A percentile compares a stretch with the other conserved stretches of the same genome.
phyloP scores from a whole-genome alignment of 2,113 vertebrate species.

The Panthera tigris region DNA sequence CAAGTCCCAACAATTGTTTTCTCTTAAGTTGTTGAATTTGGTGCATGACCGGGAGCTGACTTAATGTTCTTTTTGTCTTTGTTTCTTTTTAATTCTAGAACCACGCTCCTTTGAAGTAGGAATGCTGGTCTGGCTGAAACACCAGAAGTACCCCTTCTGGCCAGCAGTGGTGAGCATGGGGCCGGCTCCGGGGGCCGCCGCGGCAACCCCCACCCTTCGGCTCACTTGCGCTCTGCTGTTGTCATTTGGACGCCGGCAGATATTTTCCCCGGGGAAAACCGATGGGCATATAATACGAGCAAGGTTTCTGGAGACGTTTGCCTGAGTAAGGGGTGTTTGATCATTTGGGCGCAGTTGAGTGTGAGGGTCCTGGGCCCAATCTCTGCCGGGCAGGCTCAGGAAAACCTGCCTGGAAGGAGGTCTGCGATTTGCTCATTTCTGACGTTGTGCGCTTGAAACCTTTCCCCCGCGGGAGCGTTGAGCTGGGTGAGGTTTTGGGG shows the following conservation, averaged over 20 bases:
- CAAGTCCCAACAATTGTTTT: background rate
- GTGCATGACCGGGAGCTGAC: background rate
- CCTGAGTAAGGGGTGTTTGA: background rate
- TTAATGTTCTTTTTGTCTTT: background rate
- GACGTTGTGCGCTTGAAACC: background rate
- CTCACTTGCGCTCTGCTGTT: fast-evolving
- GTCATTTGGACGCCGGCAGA: background rate
- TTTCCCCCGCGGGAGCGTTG: background rate
- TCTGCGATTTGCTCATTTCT: background rate
- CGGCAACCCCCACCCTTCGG: fast-evolving
- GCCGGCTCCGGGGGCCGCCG: background rate
- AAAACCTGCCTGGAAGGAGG: background rate
- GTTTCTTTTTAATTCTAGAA: background rate
- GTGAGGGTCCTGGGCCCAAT: background rate
- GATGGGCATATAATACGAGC: background rate
- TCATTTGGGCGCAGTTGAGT: background rate
- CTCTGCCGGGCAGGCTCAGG: background rate
- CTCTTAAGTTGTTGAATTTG: background rate
- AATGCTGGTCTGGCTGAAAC: conserved; percentile 87
- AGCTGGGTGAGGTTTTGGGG: background rate
- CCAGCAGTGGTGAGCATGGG: conserved; percentile 87
- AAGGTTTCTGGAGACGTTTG: background rate
- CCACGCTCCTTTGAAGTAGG: conserved; percentile 80
- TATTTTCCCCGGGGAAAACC: background rate
- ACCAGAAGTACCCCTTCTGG: conserved; percentile 85